phyloP scores from a whole-genome alignment of 2,888 invertebrate species.

The Parascotia fuliginaria region DNA sequence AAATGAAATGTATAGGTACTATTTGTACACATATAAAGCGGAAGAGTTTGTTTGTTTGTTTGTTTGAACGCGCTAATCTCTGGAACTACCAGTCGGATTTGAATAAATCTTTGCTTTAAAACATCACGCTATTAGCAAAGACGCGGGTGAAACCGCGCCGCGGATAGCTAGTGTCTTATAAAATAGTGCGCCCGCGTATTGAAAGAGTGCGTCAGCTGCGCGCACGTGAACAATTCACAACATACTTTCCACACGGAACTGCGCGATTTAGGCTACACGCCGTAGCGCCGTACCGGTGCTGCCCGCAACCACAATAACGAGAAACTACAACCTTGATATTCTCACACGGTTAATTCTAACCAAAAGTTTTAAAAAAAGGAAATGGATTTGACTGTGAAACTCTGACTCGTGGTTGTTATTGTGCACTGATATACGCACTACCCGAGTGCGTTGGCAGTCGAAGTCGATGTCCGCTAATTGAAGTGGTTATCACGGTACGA shows the following conservation, averaged over 20 bases:
- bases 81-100: too few species aligned
- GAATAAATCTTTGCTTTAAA: too few species aligned
- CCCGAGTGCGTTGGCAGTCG: too few species aligned
- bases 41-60: too few species aligned
- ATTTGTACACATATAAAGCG: too few species aligned
- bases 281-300: neutral
- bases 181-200: neutral
- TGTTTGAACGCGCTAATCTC: too few species aligned
- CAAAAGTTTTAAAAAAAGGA: neutral
- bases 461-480: neutral
- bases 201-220: slow-evolving; percentile 1
- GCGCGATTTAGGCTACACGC: slow-evolving; percentile 22
- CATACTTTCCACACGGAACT: slow-evolving; percentile 59
- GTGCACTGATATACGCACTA: too few species aligned
- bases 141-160: neutral
- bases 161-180: neutral
- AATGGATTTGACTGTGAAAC: neutral
- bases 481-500: neutral
- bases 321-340: slow-evolving; percentile 10
- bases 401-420: too few species aligned
- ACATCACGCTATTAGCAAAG: too few species aligned
- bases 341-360: neutral
- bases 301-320: slow-evolving; percentile 3
- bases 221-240: slow-evolving; percentile 6
- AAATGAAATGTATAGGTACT: too few species aligned